Percentiles rank a stretch among this genome's conserved stretches.
phyloP scores from a whole-genome alignment of 2,797 vertebrate species.

The Lagodon rhomboides region DNA sequence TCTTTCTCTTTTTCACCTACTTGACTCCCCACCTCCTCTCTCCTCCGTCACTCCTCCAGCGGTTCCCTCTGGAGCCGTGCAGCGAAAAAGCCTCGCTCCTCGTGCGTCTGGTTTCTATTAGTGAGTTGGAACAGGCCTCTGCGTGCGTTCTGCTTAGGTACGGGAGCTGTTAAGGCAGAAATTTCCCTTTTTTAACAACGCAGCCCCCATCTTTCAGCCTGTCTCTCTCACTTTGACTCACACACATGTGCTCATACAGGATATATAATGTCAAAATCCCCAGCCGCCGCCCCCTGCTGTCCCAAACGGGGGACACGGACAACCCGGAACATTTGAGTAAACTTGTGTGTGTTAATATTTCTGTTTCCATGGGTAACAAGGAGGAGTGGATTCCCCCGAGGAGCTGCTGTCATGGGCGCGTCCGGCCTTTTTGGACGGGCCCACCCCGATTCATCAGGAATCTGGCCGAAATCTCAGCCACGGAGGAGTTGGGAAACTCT shows the following conservation, averaged over 20 bases:
- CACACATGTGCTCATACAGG: conserved; percentile 38
- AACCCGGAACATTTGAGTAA: conserved; percentile 77
- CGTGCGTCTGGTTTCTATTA: conserved; percentile 84
- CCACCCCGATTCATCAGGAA: conserved; percentile 66
- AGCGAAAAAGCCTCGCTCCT: conserved; percentile 71
- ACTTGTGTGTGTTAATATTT: conserved; percentile 57
- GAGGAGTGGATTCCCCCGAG: conserved; percentile 59
- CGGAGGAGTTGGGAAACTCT: conserved; percentile 51
- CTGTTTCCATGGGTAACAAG: conserved; percentile 78
- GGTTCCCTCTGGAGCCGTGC: conserved; percentile 57
- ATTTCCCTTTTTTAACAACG: conserved; percentile 74
- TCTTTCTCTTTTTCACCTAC: conserved; percentile 23
- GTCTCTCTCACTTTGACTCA: conserved; percentile 53
- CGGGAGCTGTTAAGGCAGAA: conserved; percentile 78
- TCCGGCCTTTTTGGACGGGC: conserved; percentile 56
- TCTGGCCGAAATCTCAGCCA: conserved; percentile 59
- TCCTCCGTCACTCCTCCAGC: conserved; percentile 44
- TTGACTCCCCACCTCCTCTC: conserved; percentile 34
- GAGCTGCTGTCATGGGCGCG: conserved; percentile 69
- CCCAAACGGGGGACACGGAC: conserved; percentile 42
- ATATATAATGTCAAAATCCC: conserved; percentile 32
- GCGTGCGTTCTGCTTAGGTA: conserved; percentile 71
- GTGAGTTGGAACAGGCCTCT: conserved; percentile 70
- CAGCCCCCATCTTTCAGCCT: conserved; percentile 26
- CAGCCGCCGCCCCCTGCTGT: conserved; percentile 29